Base-by-base conservation (phyloP, 2,113 vertebrate genomes). In the Phainopepla nitens region DNA sequence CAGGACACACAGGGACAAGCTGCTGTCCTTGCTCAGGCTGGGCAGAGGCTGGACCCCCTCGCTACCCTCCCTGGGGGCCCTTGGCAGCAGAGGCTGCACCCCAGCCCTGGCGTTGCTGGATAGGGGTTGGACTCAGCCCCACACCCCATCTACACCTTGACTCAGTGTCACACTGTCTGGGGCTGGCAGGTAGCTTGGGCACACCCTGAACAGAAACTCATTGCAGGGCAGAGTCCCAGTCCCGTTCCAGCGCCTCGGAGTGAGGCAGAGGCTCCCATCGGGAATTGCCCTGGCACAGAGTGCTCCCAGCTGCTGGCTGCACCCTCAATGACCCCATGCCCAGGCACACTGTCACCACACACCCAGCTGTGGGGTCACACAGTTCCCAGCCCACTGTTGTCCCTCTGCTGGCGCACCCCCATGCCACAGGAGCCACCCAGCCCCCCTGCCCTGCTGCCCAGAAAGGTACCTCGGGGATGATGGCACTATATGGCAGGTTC, bases 181-280 rank as follows among this genome's bases (percentile, higher is more conserved):
- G 23, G 33, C 33, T 36, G 41, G 61, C 54, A 1, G 3, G 14
- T 4, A 50, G 45, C 68, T 68, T 1, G 4, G 71, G 42, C 85
- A 80, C 90, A 66, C 58, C 94, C 82, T 81, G 56, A 51, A 29
- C 10, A 27, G 62, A 86, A 76, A 28, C 36, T 75, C 51, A 21
- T 10, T 1, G 1, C 41, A 6, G 94, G 94, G 88, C 95, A 96
- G 94, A 96, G 96, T 95, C 90, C 82, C 80, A 25, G 58, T 3
- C 25, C 6, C 0, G 3, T 3, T 3, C 14, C 51, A 9, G 29
- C 0, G 0, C 7, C 16, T 56, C 5, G 2, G 54, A 6, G 21
- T 17, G 35, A 20, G 56, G 23, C 51, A 73, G 44, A 64, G 35
- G 28, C 4, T 10, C 15, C 22, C 5, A 2, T 7, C 0, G 2